Evolutionary conservation across 2,888 invertebrate genomes (phyloP), one percentile per base, ranked within the genome.

Genomic region (Ferrisia virgata): DNA sequence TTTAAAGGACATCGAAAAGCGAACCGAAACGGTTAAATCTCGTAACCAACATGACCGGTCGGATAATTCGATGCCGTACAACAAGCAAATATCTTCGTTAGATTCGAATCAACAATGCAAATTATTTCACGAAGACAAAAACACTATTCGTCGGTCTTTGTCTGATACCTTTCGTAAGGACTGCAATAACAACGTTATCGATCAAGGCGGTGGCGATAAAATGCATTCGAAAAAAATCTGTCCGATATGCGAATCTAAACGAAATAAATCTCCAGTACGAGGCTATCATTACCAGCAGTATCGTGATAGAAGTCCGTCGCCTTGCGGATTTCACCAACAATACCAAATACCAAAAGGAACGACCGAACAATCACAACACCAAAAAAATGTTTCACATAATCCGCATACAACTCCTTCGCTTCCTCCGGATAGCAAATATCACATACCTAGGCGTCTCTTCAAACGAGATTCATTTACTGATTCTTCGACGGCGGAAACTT

Each of bases 1-100:
- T 22, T 40, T 39, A 39, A 78, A 18, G 18, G 1, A 5, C 39
- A 0, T 11, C 4, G 6, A 28, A 79, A 4, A 22, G 1, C 31
- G 28, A 53, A n/a, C 15, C 11, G 18, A 53, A 5, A 8, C n/a
- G 2, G 5, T 31, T 1, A 11, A 33, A 53, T 1, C 22, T 0
- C 53, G 15, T 33, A 15, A 47, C 8, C 1, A 18, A 9, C 0
- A 80, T 43, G 3, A 0, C 31, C 18, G 15, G 79, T 28, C 80
- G 31, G 31, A 80, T 15, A 33, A 53, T 8, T 53, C n/a, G n/a
- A 8, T 33, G 31, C 15, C 53, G 31, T 80, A 53, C 80, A 28
- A 80, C 18, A 80, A 80, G 31, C 28, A 53, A 1, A 80, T 53
- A 31, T 80, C 80, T 33, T 53, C 53, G 31, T 53, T 80, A n/a